Evolutionary conservation across 2,113 vertebrate genomes (phyloP).

Genomic region (Halcyon senegalensis): DNA sequence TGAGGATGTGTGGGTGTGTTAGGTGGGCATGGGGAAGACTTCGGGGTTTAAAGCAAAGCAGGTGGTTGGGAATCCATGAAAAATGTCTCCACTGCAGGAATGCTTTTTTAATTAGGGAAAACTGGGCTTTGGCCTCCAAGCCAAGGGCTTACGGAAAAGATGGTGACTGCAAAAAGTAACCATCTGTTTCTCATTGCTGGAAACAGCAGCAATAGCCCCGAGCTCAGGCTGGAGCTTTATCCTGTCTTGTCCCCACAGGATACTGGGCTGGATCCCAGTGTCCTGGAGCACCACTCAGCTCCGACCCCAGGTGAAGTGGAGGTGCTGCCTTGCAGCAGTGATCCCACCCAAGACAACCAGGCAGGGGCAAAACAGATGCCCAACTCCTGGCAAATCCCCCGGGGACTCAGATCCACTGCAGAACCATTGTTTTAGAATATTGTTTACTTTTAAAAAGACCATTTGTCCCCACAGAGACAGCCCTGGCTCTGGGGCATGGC

Average conservation of each 20-base stretch:
- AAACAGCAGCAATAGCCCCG: background rate
- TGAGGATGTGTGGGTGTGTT: rapidly evolving
- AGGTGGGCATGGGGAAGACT: background rate
- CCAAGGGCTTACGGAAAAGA: background rate
- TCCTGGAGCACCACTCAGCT: rapidly evolving
- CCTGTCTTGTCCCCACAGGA: background rate
- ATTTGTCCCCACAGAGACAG: background rate
- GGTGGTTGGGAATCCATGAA: rapidly evolving
- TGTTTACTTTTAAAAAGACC: background rate
- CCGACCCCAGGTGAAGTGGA: rapidly evolving
- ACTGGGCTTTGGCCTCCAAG: background rate
- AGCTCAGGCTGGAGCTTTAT: background rate
- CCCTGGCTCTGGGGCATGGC: background rate
- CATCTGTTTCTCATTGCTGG: background rate
- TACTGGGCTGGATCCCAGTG: background rate
- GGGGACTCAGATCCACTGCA: background rate
- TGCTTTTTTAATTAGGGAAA: background rate
- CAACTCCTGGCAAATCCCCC: background rate
- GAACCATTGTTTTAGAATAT: background rate
- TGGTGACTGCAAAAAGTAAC: background rate
- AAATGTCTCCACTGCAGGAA: background rate
- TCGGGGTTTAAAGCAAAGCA: background rate
- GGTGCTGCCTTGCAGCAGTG: background rate
- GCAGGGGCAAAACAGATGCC: background rate
- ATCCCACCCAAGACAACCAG: background rate